Percentiles rank a stretch among this genome's conserved stretches.
Conservation (phyloP, 92 coral and sea anemone species). For the Plumapathes pennacea region DNA sequence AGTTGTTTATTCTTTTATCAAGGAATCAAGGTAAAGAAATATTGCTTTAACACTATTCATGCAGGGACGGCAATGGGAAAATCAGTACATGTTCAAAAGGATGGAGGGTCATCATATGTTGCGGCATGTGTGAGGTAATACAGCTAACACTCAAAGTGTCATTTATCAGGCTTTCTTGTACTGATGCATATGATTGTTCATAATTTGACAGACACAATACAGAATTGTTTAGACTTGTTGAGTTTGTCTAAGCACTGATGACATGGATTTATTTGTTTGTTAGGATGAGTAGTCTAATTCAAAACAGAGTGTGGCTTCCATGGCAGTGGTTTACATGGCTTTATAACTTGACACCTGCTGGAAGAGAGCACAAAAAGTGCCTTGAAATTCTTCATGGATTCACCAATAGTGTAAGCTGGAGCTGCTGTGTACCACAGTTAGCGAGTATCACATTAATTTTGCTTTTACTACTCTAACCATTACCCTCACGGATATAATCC, state of each 20-base stretch:
- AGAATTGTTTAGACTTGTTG: neutral
- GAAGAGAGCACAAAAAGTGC: conserved; percentile 41
- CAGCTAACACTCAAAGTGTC: too few relatives aligned
- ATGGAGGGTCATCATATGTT: conserved; percentile 48
- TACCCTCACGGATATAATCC: too few relatives aligned
- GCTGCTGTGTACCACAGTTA: too few relatives aligned
- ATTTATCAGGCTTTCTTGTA: too few relatives aligned
- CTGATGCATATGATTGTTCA: too few relatives aligned
- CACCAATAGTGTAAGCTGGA: conserved; percentile 33
- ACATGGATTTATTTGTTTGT: neutral
- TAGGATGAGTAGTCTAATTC: conserved; percentile 56
- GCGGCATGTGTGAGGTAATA: conserved; percentile 55
- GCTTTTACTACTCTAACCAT: too few relatives aligned
- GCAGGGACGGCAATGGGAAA: conserved; percentile 66
- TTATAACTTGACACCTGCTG: conserved; percentile 49
- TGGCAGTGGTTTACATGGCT: conserved; percentile 52
- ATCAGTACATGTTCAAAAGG: conserved; percentile 50
- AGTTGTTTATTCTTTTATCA: too few relatives aligned
- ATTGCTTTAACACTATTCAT: too few relatives aligned
- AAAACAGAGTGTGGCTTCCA: conserved; percentile 36
- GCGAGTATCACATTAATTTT: too few relatives aligned
- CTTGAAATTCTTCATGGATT: conserved; percentile 64
- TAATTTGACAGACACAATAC: neutral
- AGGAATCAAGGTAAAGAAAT: too few relatives aligned
- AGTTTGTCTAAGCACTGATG: neutral